Evolutionary conservation across 2,888 invertebrate species (phyloP), one percentile per base, ranked within the genome.

Genomic region (Tenthredo livida): DNA sequence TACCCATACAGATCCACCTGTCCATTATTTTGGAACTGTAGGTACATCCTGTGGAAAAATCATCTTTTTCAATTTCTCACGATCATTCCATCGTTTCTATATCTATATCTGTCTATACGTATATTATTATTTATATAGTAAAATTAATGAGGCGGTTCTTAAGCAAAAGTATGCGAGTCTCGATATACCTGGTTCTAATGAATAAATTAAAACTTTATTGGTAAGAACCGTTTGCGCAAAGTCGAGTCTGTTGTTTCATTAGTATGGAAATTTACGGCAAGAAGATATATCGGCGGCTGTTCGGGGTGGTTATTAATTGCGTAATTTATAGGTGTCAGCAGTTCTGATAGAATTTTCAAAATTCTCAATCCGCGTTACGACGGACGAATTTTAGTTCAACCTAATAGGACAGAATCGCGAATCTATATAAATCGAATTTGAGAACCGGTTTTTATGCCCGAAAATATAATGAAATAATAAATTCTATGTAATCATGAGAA

Each of bases 171-270:
- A 73, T 12, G 7, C 67, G 33, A 15, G 1, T 3, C 15, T 54
- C 6, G 17, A 50, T 50, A 50, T 54, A 33, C 15, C 29, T 29
- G 15, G 12, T 1, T 15, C 67, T 86, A 87, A 90, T 90, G 90
- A 90, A 90, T 90, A 90, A 89, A 90, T 90, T 90, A 88, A 88
- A 88, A 90, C 86, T 90, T 90, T 86, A 89, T 88, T 85, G 86
- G 70, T 84, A 85, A 85, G 84, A 87, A 86, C 82, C 86, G 82
- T 84, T 85, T 82, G 85, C 75, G 86, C 43, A 17, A 50, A 50
- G 86, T 85, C 84, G 85, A 82, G 87, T 85, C 67, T 67, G 87
- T 87, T 86, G 87, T 86, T 88, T 90, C 87, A 87, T 90, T 88
- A 88, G 89, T 86, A 89, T 90, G 89, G 85, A 89, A 90, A 90